A percentile compares a stretch with the other conserved stretches of the same genome.
phyloP scores from a whole-genome alignment of 2,888 invertebrate species.

The Latrodectus hesperus region DNA sequence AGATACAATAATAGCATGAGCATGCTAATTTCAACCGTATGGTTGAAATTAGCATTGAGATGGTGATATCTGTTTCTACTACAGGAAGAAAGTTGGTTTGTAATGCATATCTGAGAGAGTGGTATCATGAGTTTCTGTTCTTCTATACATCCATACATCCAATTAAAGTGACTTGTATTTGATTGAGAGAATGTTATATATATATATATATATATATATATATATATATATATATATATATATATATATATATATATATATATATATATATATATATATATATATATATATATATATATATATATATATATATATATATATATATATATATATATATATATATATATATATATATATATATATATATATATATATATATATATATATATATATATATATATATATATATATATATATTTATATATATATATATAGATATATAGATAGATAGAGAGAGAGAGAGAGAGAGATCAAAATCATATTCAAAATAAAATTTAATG shows the following conservation, averaged over 20 bases:
- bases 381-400: not conserved
- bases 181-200: not conserved
- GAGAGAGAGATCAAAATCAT: not conserved
- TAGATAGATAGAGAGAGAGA: not conserved
- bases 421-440: not conserved
- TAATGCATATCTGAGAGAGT: no score
- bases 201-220: not conserved
- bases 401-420: not conserved
- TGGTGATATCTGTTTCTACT: no score
- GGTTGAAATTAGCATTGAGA: no score
- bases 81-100: no score
- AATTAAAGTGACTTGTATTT: not conserved
- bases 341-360: conserved; percentile 13
- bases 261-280: conserved; percentile 25
- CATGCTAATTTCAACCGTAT: no score
- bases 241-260: conserved; percentile 17
- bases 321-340: conserved; percentile 13
- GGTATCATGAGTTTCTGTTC: not conserved
- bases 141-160: not conserved
- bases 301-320: conserved; percentile 18
- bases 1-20: no score
- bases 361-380: conserved; percentile 13
- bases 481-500: not conserved
- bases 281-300: conserved; percentile 25
- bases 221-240: not conserved